Evolutionary conservation across 2,113 vertebrate genomes (phyloP).

Genomic region (Nestor notabilis): DNA sequence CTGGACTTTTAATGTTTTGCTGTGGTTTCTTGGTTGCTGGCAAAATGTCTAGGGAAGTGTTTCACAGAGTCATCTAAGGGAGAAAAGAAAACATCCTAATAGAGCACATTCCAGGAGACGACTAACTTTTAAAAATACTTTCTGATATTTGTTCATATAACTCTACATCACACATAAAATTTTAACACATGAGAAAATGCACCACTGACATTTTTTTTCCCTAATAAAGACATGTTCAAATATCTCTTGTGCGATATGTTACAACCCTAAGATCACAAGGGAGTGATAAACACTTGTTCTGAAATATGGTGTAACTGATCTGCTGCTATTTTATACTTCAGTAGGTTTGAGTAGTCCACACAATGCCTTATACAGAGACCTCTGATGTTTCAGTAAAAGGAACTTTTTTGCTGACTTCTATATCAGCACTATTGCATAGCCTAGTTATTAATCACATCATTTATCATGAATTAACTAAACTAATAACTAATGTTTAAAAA

Average conservation of each 20-base stretch:
- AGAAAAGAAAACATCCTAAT: neutral
- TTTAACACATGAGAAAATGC: neutral
- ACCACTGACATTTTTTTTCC: neutral
- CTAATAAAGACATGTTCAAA: neutral
- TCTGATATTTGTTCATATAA: neutral
- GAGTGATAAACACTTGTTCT: neutral
- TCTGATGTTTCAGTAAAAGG: neutral
- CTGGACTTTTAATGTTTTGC: neutral
- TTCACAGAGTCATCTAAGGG: neutral
- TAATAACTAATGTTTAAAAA: neutral
- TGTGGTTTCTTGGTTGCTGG: conserved; percentile 1
- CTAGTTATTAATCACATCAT: neutral
- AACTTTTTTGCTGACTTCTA: neutral
- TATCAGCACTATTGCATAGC: neutral
- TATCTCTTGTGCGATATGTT: neutral
- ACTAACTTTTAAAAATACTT: neutral
- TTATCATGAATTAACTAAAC: neutral
- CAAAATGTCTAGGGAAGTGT: neutral
- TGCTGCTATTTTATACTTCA: neutral
- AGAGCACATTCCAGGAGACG: neutral
- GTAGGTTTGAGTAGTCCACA: neutral
- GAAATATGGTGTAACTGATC: neutral
- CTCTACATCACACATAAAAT: neutral
- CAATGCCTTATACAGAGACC: neutral
- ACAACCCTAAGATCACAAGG: neutral